These are phyloP conservation scores for Odobenus rosmarus DNA, from an alignment of 2,113 vertebrate species.

Conservation along the genomic window DNA sequence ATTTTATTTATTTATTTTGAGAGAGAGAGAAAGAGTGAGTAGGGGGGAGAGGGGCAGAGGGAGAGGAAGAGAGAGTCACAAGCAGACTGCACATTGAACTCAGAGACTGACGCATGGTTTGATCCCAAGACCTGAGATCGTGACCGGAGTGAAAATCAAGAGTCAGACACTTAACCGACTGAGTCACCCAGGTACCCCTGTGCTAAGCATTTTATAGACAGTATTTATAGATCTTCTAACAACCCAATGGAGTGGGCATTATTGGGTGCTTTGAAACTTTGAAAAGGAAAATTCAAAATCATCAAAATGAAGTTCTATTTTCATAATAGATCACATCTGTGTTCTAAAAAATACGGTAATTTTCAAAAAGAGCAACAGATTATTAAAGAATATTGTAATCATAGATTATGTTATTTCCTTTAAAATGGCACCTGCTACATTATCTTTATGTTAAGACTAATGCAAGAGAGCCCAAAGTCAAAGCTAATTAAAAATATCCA, in stretches of 20 bases:
- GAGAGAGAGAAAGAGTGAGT: not conserved
- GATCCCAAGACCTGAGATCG: not conserved
- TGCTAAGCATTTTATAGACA: not conserved
- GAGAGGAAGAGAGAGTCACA: not conserved
- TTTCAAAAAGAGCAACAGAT: not conserved
- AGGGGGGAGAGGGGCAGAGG: no score
- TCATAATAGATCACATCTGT: not conserved
- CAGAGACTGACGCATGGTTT: not conserved
- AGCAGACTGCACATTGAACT: not conserved
- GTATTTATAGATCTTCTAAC: not conserved
- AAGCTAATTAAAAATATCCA: not conserved
- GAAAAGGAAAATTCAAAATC: not conserved
- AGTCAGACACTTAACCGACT: not conserved
- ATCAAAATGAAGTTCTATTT: not conserved
- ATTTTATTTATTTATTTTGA: not conserved
- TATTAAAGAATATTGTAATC: not conserved
- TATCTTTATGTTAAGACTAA: not conserved
- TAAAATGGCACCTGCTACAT: not conserved
- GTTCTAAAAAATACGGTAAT: not conserved
- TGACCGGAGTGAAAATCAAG: not conserved
- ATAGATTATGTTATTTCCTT: not conserved
- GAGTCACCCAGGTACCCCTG: not conserved
- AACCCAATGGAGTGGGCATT: not conserved
- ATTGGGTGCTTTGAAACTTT: not conserved
- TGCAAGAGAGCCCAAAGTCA: not conserved